Evolutionary conservation across 2,113 vertebrate species (phyloP).

Genomic region (Grammomys surdaster): DNA sequence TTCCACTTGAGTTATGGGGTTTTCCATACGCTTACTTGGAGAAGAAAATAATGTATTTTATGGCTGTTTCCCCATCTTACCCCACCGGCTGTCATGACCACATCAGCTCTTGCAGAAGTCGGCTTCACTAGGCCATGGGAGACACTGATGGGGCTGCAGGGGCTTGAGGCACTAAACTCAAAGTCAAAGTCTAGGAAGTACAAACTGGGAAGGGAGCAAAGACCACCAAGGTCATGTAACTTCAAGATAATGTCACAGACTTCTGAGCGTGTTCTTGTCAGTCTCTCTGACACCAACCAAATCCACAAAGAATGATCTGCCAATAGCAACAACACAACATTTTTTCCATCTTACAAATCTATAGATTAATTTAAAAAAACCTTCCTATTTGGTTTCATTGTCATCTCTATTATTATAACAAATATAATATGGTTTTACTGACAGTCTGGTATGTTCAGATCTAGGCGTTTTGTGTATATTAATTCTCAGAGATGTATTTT

Average conservation of each 20-base stretch:
- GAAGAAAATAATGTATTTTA: not conserved
- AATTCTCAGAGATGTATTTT: too few relatives aligned
- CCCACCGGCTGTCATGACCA: not conserved
- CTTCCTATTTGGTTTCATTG: not conserved
- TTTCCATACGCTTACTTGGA: conserved; percentile 20
- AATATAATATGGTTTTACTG: not conserved
- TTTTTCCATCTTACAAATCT: conserved; percentile 4
- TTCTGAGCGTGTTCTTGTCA: not conserved
- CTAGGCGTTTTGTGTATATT: not conserved
- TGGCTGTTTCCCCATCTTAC: not conserved
- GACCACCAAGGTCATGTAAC: not conserved
- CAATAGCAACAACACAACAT: not conserved
- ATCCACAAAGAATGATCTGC: not conserved
- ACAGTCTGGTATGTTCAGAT: not conserved
- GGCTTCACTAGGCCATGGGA: not conserved
- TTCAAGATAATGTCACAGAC: not conserved
- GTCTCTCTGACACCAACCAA: not conserved
- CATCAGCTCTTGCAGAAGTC: not conserved
- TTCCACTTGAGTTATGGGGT: not conserved
- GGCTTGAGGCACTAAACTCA: not conserved
- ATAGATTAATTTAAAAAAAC: not conserved
- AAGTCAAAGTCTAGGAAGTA: not conserved
- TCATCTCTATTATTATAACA: not conserved
- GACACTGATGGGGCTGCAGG: not conserved
- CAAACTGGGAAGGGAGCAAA: not conserved